A percentile compares a stretch with the other conserved stretches of the same genome.
Evolutionary conservation across 2,888 invertebrate species (phyloP).

Genomic region (Salpingus planirostris): DNA sequence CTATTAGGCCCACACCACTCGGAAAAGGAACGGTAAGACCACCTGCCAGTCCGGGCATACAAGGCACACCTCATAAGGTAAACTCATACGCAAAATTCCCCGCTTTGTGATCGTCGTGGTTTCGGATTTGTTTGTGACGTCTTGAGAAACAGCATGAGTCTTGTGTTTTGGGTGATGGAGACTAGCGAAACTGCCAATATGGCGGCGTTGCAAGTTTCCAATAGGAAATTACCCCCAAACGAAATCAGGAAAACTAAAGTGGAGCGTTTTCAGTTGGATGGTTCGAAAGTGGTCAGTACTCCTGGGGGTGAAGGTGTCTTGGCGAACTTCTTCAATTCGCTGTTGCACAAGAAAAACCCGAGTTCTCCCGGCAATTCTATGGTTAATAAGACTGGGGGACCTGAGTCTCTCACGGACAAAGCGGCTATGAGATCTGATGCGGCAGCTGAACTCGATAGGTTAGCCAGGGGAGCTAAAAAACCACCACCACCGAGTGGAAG

Average conservation of each 20-base stretch:
- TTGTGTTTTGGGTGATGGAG: too few species aligned
- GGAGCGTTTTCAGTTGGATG: constrained; percentile 61
- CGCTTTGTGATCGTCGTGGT: too few species aligned
- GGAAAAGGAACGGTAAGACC: constrained; percentile 29
- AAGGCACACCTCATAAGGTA: constrained; percentile 47
- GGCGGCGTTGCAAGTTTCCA: too few species aligned
- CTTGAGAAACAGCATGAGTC: too few species aligned
- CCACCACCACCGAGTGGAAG: constrained; percentile 15
- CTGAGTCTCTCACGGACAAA: constrained; percentile 51
- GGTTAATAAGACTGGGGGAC: constrained; percentile 33
- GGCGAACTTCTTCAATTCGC: constrained; percentile 96
- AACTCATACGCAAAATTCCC: constrained; percentile 2
- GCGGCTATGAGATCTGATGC: constrained; percentile 78
- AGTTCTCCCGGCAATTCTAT: constrained; percentile 48
- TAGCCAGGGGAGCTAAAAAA: constrained; percentile 57
- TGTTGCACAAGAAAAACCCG: constrained; percentile 89
- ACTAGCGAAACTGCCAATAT: too few species aligned
- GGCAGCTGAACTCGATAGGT: constrained; percentile 84
- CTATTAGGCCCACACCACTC: constrained; percentile 49
- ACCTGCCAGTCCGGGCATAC: constrained; percentile 42
- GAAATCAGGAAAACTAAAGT: too few species aligned
- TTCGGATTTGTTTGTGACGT: too few species aligned
- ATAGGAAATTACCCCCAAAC: too few species aligned
- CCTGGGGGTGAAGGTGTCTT: constrained; percentile 87
- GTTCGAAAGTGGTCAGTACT: constrained; percentile 63